Evolutionary conservation across 2,888 invertebrate species (phyloP).

Genomic region (Acanthoscelides obtectus): DNA sequence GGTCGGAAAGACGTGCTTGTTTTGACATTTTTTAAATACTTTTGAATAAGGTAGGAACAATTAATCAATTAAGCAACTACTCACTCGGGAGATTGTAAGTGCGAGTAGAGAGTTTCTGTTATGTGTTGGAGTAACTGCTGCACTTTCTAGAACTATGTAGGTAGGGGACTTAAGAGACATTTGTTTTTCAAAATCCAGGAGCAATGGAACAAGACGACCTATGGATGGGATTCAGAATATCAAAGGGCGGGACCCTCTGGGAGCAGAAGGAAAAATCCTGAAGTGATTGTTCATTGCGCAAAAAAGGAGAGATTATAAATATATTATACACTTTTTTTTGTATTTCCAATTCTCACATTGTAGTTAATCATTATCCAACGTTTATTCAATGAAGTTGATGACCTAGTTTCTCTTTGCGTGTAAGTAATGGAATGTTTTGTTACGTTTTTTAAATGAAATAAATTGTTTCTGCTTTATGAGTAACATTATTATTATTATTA

Average conservation of each 20-base stretch:
- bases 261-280: constrained; percentile 4
- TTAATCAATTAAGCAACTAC: too few species aligned
- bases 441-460: neutral
- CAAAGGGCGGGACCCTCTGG: neutral
- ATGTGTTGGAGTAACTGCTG: too few species aligned
- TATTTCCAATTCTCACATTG: neutral
- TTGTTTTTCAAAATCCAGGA: constrained; percentile 8
- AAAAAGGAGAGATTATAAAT: constrained; percentile 4
- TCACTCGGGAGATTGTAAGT: too few species aligned
- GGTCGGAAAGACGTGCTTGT: too few species aligned
- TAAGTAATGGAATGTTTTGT: neutral
- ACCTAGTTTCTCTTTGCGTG: neutral
- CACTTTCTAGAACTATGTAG: neutral
- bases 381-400: neutral
- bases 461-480: neutral
- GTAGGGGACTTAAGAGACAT: neutral
- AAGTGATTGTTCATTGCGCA: constrained; percentile 11
- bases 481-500: neutral
- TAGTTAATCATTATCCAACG: too few species aligned
- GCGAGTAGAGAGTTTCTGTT: too few species aligned
- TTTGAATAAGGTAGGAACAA: too few species aligned
- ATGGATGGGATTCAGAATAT: constrained; percentile 9
- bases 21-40: too few species aligned
- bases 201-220: constrained; percentile 13
- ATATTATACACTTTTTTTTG: neutral